These are phyloP conservation scores for Boleophthalmus pectinirostris DNA, from an alignment of 2,113 vertebrate genomes.

Conservation along the genomic window DNA sequence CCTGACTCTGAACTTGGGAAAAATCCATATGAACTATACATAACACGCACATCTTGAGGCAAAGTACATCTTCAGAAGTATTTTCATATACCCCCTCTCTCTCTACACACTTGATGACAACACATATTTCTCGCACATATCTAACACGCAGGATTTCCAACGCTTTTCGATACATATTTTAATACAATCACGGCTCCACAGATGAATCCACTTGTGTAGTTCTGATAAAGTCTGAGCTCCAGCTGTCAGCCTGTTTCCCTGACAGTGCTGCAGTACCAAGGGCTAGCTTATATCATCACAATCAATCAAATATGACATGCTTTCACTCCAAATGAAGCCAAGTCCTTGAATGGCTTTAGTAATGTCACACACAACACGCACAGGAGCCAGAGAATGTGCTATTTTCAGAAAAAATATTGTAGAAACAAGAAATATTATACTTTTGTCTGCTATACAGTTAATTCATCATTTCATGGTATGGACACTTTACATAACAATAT, in stretches of 20 bases:
- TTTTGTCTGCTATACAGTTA: too few relatives aligned
- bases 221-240: slow-evolving; percentile 74
- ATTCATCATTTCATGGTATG: too few relatives aligned
- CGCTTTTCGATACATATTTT: slow-evolving; percentile 61
- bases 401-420: slow-evolving; percentile 37
- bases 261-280: slow-evolving; percentile 59
- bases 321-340: slow-evolving; percentile 64
- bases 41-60: slow-evolving; percentile 20
- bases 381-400: slow-evolving; percentile 26
- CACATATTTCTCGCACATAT: slow-evolving; percentile 23
- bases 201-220: slow-evolving; percentile 77
- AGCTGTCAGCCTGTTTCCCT: slow-evolving; percentile 76
- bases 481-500: too few relatives aligned
- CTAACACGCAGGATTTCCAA: slow-evolving; percentile 29
- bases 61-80: slow-evolving; percentile 9
- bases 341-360: slow-evolving; percentile 69
- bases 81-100: slow-evolving; percentile 4
- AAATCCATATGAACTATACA: not conserved
- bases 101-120: slow-evolving; percentile 15
- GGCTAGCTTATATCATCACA: slow-evolving; percentile 67
- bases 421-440: not conserved
- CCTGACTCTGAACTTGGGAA: slow-evolving; percentile 30
- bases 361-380: slow-evolving; percentile 64
- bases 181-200: slow-evolving; percentile 64
- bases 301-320: slow-evolving; percentile 79